Base-by-base conservation (phyloP, 2,113 vertebrate genomes). In the Elgaria multicarinata region DNA sequence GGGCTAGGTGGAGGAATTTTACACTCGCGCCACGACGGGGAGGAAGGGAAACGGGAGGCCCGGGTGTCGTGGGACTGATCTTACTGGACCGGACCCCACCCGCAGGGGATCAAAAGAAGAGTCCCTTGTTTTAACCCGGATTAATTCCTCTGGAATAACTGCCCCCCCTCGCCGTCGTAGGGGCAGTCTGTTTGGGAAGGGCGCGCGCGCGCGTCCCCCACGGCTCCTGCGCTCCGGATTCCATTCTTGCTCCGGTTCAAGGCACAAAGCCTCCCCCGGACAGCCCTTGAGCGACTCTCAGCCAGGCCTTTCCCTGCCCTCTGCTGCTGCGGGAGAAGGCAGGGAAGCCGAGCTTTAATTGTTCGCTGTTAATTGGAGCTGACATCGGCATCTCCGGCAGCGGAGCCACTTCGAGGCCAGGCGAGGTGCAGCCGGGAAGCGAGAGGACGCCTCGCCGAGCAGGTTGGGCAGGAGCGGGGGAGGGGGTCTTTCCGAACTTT, bases 331-430 rank as follows among this genome's bases (percentile, higher is more conserved):
- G 93, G 92, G 91, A 50, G 64, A 90, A 94, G 95, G n/a, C n/a
- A n/a, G n/a, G n/a, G 92, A 88, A 80, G 96, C 93, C 92, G 93
- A 89, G 91, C 91, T 96, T 97, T 98, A 98, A 98, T 99, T 99
- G 98, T 98, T 98, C 97, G 97, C 87, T 96, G 97, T 98, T 99
- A 98, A 99, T 99, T 98, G 97, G 96, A 98, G 97, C 95, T 98
- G 99, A 98, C 98, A 98, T 98, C 91, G 98, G 98, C 98, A 98
- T 99, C 98, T 95, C 93, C 92, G 97, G 95, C 96, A 96, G 96
- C 92, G 96, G 93, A 97, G 92, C 88, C 89, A 95, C 90, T 93
- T 89, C 93, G 95, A 96, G 93, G 95, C 93, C 86, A 92, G 93
- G 93, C 89, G 83, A 44, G 82, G 26, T 87, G 90, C 87, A 93